Conservation (phyloP, 2,888 invertebrate species). For the Eupithecia inturbata region DNA sequence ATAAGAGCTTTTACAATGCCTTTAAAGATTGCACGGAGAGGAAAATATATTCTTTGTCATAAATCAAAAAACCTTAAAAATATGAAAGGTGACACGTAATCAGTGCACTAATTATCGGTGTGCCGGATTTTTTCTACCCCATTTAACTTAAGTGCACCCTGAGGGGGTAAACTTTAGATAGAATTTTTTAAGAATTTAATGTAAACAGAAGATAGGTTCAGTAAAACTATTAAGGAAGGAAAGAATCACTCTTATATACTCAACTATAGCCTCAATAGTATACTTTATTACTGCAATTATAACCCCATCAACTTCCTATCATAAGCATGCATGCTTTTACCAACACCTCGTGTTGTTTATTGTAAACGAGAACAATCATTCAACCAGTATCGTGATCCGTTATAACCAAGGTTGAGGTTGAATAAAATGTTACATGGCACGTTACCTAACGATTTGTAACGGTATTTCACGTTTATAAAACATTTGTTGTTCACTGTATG, state of each 20-base stretch:
- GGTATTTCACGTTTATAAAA: constrained; percentile 22
- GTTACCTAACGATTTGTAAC: constrained; percentile 19
- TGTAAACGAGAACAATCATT: constrained; percentile 31
- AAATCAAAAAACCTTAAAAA: too few relatives aligned
- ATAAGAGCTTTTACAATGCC: background rate
- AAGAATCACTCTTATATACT: background rate
- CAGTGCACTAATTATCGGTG: too few relatives aligned
- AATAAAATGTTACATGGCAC: constrained; percentile 28
- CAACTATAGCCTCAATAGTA: background rate
- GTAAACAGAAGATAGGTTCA: background rate
- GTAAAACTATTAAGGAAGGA: background rate
- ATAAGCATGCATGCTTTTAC: background rate
- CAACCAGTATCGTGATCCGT: constrained; percentile 50
- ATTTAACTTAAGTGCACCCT: too few relatives aligned
- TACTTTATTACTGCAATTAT: background rate
- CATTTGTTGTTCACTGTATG: background rate
- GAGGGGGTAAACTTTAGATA: too few relatives aligned
- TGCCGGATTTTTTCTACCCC: too few relatives aligned
- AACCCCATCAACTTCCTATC: background rate
- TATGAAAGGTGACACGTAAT: too few relatives aligned
- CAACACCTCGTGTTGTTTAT: background rate
- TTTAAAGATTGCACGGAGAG: background rate
- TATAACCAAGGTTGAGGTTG: constrained; percentile 51
- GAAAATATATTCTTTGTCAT: too few relatives aligned
- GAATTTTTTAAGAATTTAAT: background rate